A percentile compares a stretch with the other conserved stretches of the same genome.
Evolutionary conservation across 2,797 vertebrate species (phyloP).

Genomic region (Esox lucius): DNA sequence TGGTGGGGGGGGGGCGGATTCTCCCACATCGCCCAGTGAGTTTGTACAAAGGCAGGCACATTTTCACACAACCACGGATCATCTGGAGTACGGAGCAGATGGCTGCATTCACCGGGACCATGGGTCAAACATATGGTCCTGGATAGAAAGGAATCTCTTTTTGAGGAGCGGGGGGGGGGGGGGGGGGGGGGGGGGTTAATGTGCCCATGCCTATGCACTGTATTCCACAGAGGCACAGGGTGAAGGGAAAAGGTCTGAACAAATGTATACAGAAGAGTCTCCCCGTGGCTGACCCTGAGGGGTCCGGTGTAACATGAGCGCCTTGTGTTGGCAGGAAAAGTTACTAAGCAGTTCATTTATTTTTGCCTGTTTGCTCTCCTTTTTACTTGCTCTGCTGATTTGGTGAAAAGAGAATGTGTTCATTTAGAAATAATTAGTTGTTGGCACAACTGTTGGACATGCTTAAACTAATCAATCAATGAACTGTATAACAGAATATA

Average conservation of each 20-base stretch:
- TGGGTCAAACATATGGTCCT: constrained; percentile 78
- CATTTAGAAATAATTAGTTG: background rate
- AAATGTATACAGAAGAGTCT: background rate
- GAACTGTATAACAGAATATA: background rate
- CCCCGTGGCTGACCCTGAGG: background rate
- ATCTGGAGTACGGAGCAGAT: constrained; percentile 72
- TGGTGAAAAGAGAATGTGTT: background rate
- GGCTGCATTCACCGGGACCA: constrained; percentile 75
- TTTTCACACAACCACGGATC: constrained; percentile 50
- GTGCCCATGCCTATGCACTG: constrained; percentile 31
- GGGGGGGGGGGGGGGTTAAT: constrained; percentile 18
- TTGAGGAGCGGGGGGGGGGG: constrained; percentile 6
- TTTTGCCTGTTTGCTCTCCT: background rate
- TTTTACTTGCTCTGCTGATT: background rate
- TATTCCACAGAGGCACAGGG: constrained; percentile 15
- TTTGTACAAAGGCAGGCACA: constrained; percentile 46
- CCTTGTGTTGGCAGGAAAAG: background rate
- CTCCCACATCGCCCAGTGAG: constrained; percentile 54
- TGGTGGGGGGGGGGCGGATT: constrained; percentile 39
- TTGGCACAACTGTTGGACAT: background rate
- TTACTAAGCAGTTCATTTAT: background rate
- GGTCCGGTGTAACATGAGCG: background rate
- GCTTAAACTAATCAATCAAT: background rate
- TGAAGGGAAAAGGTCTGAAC: background rate
- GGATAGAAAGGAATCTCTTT: constrained; percentile 46